phyloP scores from a whole-genome alignment of 2,113 vertebrate genomes.

The Scatophagus argus region DNA sequence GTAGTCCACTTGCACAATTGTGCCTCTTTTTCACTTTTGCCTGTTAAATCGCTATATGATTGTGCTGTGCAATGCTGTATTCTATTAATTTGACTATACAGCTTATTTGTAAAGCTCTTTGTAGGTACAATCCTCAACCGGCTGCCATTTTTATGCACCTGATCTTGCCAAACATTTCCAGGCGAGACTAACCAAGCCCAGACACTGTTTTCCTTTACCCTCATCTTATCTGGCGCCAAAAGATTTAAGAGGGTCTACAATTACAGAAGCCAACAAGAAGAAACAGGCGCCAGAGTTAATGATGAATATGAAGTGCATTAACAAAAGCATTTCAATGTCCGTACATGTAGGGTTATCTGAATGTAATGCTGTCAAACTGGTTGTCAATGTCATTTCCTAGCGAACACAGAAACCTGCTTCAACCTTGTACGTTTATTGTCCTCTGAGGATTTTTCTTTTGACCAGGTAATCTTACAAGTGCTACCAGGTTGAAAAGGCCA shows the following conservation, averaged over 20 bases:
- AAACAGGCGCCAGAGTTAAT: slow-evolving; percentile 44
- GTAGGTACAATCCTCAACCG: no score
- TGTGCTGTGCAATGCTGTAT: no score
- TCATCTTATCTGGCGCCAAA: neutral
- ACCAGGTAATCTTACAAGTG: neutral
- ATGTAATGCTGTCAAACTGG: slow-evolving; percentile 10
- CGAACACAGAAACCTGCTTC: slow-evolving; percentile 23
- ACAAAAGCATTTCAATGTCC: neutral
- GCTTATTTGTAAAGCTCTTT: no score
- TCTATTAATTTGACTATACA: no score
- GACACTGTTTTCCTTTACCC: neutral
- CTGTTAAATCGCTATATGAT: no score
- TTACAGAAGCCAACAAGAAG: neutral
- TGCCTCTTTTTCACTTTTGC: no score
- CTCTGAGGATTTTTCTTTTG: slow-evolving; percentile 16
- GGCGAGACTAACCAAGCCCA: neutral
- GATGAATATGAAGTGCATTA: slow-evolving; percentile 9
- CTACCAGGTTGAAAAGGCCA: slow-evolving; percentile 7
- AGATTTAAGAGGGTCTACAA: neutral
- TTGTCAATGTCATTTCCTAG: slow-evolving; percentile 13
- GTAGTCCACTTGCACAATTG: neutral
- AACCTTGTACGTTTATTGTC: slow-evolving; percentile 16
- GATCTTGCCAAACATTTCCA: neutral
- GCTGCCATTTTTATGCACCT: slow-evolving; percentile 1
- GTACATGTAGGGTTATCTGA: neutral